Evolutionary conservation across 1,140 invertebrate genomes (phyloP).

Genomic region (Pseudomyrmex pallidus): DNA sequence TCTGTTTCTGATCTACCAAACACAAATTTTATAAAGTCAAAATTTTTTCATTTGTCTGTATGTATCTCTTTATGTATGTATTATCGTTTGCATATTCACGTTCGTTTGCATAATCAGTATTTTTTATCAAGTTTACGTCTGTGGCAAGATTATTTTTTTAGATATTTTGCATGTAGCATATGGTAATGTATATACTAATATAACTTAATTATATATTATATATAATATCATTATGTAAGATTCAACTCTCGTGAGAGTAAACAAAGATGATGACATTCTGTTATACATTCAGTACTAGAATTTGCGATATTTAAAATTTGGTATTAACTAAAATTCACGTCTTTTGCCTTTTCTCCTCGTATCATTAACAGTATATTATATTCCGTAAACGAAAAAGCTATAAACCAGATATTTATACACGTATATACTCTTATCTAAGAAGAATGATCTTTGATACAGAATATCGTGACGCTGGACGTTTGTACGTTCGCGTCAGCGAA

Average conservation of each 20-base stretch:
- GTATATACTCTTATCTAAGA: background rate
- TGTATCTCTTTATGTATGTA: constrained; percentile 34
- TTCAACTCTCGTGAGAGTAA: constrained; percentile 1
- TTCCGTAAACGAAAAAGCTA: too few relatives aligned
- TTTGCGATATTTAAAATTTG: background rate
- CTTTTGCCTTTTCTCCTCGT: background rate
- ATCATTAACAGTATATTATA: background rate
- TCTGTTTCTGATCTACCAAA: constrained; percentile 19
- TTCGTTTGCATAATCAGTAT: constrained; percentile 60
- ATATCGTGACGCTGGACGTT: too few relatives aligned
- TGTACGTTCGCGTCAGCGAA: background rate
- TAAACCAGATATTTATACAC: background rate
- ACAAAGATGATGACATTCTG: constrained; percentile 32
- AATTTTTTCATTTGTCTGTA: constrained; percentile 44
- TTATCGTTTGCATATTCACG: constrained; percentile 58
- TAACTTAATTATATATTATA: constrained; percentile 37
- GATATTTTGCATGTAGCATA: constrained; percentile 69
- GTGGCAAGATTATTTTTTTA: constrained; percentile 46
- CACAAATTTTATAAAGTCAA: constrained; percentile 43
- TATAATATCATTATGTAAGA: constrained; percentile 31
- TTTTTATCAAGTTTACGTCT: constrained; percentile 42
- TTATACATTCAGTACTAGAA: background rate
- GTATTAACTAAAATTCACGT: background rate
- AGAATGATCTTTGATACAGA: background rate
- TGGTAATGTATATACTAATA: constrained; percentile 55